Evolutionary conservation across 92 coral and sea anemone species (phyloP).

Genomic region (Nematostella vectensis): DNA sequence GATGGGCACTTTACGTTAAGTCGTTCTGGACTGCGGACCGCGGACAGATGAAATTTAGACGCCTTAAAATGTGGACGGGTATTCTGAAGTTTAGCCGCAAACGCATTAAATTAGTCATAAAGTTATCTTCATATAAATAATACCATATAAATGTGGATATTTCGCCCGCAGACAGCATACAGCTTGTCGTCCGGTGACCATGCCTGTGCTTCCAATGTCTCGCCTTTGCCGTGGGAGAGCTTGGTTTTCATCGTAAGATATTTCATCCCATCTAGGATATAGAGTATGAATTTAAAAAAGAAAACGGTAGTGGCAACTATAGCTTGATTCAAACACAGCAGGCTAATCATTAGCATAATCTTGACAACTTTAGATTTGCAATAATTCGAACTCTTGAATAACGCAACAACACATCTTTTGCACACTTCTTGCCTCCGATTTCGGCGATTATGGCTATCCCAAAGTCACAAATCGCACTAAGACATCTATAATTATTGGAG

Average conservation of each 20-base stretch:
- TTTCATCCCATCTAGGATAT: not conserved
- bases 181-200: constrained; percentile 68
- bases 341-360: no score
- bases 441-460: constrained; percentile 18
- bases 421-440: constrained; percentile 20
- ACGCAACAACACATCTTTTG: not conserved
- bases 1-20: no score
- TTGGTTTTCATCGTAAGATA: constrained; percentile 16
- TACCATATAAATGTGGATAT: constrained; percentile 54
- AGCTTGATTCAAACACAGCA: no score
- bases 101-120: no score
- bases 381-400: not conserved
- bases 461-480: constrained; percentile 49
- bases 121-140: no score
- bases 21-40: no score
- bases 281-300: not conserved
- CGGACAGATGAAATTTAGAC: not conserved
- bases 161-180: constrained; percentile 65
- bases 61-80: not conserved
- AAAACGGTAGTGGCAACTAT: not conserved
- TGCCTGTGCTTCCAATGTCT: constrained; percentile 62
- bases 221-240: constrained; percentile 34
- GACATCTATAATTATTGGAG: constrained; percentile 20
- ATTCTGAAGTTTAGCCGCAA: no score
- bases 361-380: no score